Evolutionary conservation across 1,140 invertebrate species (phyloP).

Genomic region (Acyrthosiphon pisum): DNA sequence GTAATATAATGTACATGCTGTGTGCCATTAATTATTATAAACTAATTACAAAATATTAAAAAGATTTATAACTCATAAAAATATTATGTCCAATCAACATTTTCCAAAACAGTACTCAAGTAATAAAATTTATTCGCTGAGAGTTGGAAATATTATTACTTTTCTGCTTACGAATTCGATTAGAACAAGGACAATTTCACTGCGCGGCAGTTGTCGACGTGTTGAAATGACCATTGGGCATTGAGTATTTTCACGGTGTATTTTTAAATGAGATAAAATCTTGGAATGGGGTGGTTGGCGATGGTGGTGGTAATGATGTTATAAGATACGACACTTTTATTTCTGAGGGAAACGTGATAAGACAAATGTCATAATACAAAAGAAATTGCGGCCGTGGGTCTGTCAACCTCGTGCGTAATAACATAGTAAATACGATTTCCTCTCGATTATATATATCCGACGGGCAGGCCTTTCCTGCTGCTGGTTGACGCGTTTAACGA

Average conservation of each 20-base stretch:
- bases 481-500: not conserved
- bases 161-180: not conserved
- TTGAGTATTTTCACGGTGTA: not conserved
- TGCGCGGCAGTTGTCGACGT: not conserved
- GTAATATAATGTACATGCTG: no score
- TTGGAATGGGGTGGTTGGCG: not conserved
- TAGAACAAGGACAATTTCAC: not conserved
- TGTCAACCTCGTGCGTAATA: conserved; percentile 9
- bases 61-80: not conserved
- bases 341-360: conserved; percentile 25
- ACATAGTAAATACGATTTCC: conserved; percentile 35
- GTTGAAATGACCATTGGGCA: not conserved
- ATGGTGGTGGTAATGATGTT: not conserved
- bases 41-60: not conserved
- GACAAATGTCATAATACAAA: conserved; percentile 30
- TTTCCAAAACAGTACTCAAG: not conserved
- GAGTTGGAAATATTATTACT: not conserved
- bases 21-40: not conserved
- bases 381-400: not conserved
- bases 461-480: not conserved
- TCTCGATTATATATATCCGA: not conserved
- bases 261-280: not conserved
- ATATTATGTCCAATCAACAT: not conserved
- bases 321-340: conserved; percentile 23
- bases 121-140: not conserved